These are phyloP conservation scores for Phengaris alcon DNA, from an alignment of 2,888 invertebrate species.

Conservation along the genomic window DNA sequence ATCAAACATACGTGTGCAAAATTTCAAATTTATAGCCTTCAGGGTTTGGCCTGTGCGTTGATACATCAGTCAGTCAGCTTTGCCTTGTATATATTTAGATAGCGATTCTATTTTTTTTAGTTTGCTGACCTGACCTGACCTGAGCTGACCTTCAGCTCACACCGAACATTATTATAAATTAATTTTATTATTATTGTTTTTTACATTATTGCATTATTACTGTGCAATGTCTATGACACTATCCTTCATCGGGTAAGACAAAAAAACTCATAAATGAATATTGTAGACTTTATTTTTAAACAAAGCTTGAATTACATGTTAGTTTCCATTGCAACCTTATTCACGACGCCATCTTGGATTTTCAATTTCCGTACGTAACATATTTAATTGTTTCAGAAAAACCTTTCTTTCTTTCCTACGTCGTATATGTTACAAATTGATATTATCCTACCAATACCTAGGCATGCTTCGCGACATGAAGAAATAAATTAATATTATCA, in stretches of 20 bases:
- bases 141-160: no score
- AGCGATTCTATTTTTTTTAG: no score
- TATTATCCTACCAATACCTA: background rate
- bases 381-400: conserved; percentile 8
- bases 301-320: conserved; percentile 20
- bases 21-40: no score
- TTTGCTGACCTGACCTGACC: no score
- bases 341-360: conserved; percentile 20
- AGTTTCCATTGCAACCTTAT: conserved; percentile 24
- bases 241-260: background rate
- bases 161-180: no score
- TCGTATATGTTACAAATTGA: conserved; percentile 4
- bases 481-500: background rate
- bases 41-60: no score
- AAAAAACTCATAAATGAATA: conserved; percentile 16
- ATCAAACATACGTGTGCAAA: no score
- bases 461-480: background rate
- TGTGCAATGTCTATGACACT: no score
- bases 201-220: no score
- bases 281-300: conserved; percentile 27
- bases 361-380: conserved; percentile 9
- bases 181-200: no score
- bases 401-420: background rate
- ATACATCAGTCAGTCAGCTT: no score
- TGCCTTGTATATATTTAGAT: no score